phyloP scores from a whole-genome alignment of 2,888 invertebrate species.

The Eudiplozoon nipponicum region DNA sequence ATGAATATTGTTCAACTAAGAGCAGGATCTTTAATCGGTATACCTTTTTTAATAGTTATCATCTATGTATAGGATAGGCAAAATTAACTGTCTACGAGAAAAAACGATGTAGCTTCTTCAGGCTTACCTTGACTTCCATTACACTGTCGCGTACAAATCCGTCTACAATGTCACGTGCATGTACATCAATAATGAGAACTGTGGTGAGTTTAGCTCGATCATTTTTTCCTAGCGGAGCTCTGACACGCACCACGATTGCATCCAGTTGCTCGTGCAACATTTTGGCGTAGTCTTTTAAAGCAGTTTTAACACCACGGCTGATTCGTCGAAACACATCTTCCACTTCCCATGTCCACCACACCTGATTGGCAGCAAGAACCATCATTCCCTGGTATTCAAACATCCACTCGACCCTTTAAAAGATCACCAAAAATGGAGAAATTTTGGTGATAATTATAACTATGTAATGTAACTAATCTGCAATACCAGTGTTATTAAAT shows the following conservation, averaged over 20 bases:
- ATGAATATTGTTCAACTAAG: no score
- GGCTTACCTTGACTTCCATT: conserved; percentile 13
- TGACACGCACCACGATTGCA: conserved; percentile 41
- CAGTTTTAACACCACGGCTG: conserved; percentile 38
- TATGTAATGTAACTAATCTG: conserved; percentile 48
- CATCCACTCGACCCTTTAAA: conserved; percentile 62
- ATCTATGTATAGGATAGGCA: no score
- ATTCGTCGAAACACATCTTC: conserved; percentile 46
- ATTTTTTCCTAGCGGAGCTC: conserved; percentile 41
- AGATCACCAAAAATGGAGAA: conserved; percentile 39
- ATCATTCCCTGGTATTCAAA: conserved; percentile 58
- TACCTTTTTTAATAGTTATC: no score
- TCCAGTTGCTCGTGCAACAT: conserved; percentile 49
- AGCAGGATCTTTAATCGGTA: no score
- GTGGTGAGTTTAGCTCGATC: conserved; percentile 57
- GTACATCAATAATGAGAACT: conserved; percentile 58
- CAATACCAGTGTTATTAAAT: conserved; percentile 46
- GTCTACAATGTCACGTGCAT: conserved; percentile 59
- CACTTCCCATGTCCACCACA: conserved; percentile 81
- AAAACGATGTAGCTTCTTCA: no score
- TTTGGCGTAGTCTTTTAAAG: conserved; percentile 57
- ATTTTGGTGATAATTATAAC: conserved; percentile 54
- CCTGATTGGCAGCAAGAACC: conserved; percentile 47
- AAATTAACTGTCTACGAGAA: no score
- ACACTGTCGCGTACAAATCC: conserved; percentile 29